These are phyloP conservation scores for Athalia rosae DNA, from an alignment of 2,888 invertebrate genomes.

Conservation along the genomic window DNA sequence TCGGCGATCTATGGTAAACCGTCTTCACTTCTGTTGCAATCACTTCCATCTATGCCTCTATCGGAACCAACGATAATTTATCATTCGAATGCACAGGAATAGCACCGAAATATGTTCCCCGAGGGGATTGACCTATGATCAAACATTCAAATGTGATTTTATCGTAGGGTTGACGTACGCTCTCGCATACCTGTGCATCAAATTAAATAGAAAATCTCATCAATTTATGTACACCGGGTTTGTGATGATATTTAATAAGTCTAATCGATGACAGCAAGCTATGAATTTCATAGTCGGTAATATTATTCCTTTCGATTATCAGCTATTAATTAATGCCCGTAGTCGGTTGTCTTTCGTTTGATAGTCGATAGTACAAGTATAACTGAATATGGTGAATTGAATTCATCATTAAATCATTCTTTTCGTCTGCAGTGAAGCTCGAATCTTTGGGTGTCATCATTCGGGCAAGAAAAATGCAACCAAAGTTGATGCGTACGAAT, in stretches of 20 bases:
- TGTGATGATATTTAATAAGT: not conserved
- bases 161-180: not conserved
- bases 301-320: not conserved
- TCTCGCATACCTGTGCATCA: not conserved
- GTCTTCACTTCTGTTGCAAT: slow-evolving; percentile 10
- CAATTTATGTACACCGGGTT: not conserved
- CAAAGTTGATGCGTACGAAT: no score
- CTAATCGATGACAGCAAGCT: not conserved
- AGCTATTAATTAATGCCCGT: slow-evolving; percentile 5
- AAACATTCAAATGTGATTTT: no score
- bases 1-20: slow-evolving; percentile 2
- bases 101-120: not conserved
- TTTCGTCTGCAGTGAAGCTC: no score
- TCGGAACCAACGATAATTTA: not conserved
- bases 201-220: not conserved
- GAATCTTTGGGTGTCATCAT: no score
- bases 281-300: not conserved
- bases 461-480: no score
- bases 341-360: not conserved
- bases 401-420: no score
- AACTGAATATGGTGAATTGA: not conserved
- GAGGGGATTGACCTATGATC: not conserved
- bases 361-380: slow-evolving; percentile 4
- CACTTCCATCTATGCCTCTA: slow-evolving; percentile 1
- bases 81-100: not conserved